These are phyloP conservation scores for Ophion obscuratus DNA, from an alignment of 2,888 invertebrate genomes.

Conservation along the genomic window DNA sequence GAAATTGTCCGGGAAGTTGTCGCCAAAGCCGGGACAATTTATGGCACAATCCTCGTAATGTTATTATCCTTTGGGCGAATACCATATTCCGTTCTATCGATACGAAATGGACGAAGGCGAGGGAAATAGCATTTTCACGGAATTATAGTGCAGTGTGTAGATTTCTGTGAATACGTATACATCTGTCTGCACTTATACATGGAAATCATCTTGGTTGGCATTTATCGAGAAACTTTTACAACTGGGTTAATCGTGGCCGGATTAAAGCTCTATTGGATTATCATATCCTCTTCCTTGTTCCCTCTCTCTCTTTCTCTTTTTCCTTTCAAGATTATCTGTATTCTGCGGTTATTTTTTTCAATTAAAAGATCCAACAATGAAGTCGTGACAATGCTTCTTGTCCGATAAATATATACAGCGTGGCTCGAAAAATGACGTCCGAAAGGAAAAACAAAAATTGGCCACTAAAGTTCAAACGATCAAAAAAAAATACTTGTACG, in stretches of 20 bases:
- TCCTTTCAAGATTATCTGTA: conserved; percentile 37
- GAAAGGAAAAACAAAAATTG: too few relatives aligned
- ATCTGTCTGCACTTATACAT: too few relatives aligned
- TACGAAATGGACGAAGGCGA: too few relatives aligned
- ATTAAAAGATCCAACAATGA: conserved; percentile 12
- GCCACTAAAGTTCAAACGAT: too few relatives aligned
- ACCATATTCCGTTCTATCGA: neutral
- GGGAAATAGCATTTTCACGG: too few relatives aligned
- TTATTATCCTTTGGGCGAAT: neutral
- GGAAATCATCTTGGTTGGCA: conserved; percentile 34
- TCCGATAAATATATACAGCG: too few relatives aligned
- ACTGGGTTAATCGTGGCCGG: conserved; percentile 62
- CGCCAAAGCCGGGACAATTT: conserved; percentile 1
- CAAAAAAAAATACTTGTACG: too few relatives aligned
- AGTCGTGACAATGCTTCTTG: neutral
- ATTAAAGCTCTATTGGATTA: conserved; percentile 39
- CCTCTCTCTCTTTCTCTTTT: too few relatives aligned
- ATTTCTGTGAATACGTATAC: too few relatives aligned
- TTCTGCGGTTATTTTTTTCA: conserved; percentile 35
- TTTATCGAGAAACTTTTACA: conserved; percentile 52
- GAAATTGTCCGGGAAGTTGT: conserved; percentile 6
- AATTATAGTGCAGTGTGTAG: too few relatives aligned
- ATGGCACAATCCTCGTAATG: neutral
- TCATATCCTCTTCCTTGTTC: conserved; percentile 26
- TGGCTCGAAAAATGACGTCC: too few relatives aligned